phyloP scores from a whole-genome alignment of 1,140 invertebrate genomes.

The Sesamia nonagrioides region DNA sequence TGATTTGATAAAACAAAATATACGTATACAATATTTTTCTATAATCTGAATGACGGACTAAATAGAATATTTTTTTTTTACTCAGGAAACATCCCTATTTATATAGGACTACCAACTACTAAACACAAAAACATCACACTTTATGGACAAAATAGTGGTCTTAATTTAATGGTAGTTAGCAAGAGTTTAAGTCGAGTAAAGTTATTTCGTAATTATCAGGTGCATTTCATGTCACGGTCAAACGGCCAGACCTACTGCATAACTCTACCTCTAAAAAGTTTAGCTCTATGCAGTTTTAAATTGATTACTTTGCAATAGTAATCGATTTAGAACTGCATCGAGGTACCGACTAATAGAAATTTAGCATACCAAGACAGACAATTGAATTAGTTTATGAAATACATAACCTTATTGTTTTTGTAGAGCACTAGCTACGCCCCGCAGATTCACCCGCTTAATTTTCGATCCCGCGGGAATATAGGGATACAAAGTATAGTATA shows the following conservation, averaged over 20 bases:
- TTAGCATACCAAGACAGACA: background rate
- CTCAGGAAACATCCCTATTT: no score
- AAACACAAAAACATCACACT: background rate
- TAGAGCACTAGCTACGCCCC: no score
- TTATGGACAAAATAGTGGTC: background rate
- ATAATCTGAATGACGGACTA: no score
- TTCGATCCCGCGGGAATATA: no score
- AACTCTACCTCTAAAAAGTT: slow-evolving; percentile 30
- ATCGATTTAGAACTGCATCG: background rate
- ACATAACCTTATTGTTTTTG: no score
- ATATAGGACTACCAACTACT: no score
- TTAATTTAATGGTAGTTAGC: slow-evolving; percentile 16
- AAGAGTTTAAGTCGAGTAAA: slow-evolving; percentile 15
- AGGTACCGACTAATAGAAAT: background rate
- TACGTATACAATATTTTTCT: no score
- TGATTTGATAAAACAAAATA: no score
- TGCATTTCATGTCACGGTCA: slow-evolving; percentile 46
- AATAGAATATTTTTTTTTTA: no score
- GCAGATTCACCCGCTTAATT: no score
- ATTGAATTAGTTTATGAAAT: no score
- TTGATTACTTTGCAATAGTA: slow-evolving; percentile 29
- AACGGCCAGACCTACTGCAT: background rate
- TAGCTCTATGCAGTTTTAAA: slow-evolving; percentile 36
- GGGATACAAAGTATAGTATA: no score
- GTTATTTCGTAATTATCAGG: slow-evolving; percentile 29